Base-by-base conservation (phyloP, 2,888 invertebrate genomes). In the Villa cingulata region DNA sequence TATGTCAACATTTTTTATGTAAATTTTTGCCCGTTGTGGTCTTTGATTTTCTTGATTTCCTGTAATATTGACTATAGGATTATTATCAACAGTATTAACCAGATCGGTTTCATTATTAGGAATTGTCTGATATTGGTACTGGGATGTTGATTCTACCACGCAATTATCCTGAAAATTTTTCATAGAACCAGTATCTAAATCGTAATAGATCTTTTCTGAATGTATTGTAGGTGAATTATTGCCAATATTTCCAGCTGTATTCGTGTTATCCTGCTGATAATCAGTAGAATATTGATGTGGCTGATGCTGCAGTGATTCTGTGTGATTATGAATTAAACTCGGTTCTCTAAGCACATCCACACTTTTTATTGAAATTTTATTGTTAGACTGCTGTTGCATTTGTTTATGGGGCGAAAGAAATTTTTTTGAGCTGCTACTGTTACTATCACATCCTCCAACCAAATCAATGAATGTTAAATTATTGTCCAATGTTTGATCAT, bases 1-100 rank as follows among this genome's bases (percentile, higher is more conserved):
- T 4, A 66, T 66, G 41, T 68, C 68, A 16, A 68, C 67, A 50
- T 68, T 69, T 51, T 67, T 64, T 7, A 69, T 68, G 48, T 68
- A 69, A 48, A 69, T 69, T 54, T 69, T 69, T 3, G 67, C 43
- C 15, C 47, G 34, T 18, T 37, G 20, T 5, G 45, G 17, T 18
- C 37, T 45, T 17, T 41, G 37, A 34, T 6, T 19, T 15, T 20
- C 23, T 27, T 36, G 34, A 10, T 23, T 23, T 23, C 23, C 5
- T 23, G 4, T 23, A 7, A 23, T 23, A 7, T 6, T 23, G 23
- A 23, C 7, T 6, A 15, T 34, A 10, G 15, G 23, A 12, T 4
- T 18, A 2, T 18, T 20, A 20, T 18, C 29, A 2, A 10, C 40
- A 4, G 19, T 16, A n/a, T n/a, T n/a, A n/a, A n/a, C n/a, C n/a